Evolutionary conservation across 2,797 vertebrate species (phyloP), one percentile per base, ranked within the genome.

Genomic region (Rachycentron canadum): DNA sequence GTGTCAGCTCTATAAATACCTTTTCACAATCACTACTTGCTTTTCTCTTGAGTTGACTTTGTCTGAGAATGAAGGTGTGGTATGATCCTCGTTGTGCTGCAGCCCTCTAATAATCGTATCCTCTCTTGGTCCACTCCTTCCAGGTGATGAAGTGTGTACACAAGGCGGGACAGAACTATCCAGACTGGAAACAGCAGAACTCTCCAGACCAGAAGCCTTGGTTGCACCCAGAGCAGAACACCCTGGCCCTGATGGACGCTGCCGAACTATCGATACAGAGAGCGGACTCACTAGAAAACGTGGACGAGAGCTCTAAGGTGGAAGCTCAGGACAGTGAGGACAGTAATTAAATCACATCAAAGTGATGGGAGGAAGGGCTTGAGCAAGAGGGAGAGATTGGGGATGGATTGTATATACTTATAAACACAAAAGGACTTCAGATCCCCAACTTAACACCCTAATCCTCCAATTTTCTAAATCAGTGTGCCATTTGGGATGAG

Each of bases 61-160:
- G 71, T 78, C 71, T 13, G 43, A 75, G 43, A 41, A 7, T 32
- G 16, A 81, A 87, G 88, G 86, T 66, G 81, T 62, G 85, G 65
- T 5, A 0, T 23, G 49, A 77, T 34, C 59, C 14, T 56, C 7
- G 16, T 38, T 62, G 55, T 76, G 36, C 59, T 4, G 43, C n/a
- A 32, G 58, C 52, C 7, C 16, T 79, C 57, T 78, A 30, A 83
- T 78, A 61, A 69, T 28, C 0, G 0, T 52, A 0, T 69, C 12
- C 16, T 53, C 59, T 58, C 60, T 57, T 5, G 2, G 21, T 23
- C 69, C 38, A 2, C 36, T 64, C 73, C 79, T 53, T 82, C 8
- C 89, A 96, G 97, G 92, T 96, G 76, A 65, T 97, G 92, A 95
- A 78, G 86, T 83, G 89, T 76, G 88, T 96, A 25, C 89, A 95